Evolutionary conservation across 2,888 invertebrate species (phyloP).

Genomic region (Chrysina gloriosa): DNA sequence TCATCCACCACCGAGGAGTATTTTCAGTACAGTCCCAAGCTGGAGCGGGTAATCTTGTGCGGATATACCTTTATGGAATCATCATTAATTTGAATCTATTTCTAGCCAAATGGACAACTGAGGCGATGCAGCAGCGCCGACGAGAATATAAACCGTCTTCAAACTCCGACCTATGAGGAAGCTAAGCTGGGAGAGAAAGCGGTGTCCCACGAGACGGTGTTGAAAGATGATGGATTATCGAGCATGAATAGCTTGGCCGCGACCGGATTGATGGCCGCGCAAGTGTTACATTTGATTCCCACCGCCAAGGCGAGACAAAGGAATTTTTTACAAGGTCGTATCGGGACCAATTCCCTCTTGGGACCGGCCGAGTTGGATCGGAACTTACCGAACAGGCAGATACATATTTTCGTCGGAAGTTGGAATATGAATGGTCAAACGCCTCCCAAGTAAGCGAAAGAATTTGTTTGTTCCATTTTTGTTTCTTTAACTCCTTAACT

Average conservation of each 20-base stretch:
- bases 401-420: conserved; percentile 90
- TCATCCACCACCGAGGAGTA: conserved; percentile 32
- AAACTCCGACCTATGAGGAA: conserved; percentile 42
- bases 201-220: conserved; percentile 62
- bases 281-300: conserved; percentile 81
- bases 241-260: conserved; percentile 78
- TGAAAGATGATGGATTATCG: conserved; percentile 49
- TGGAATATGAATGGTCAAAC: conserved; percentile 98
- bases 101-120: conserved; percentile 48
- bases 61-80: neutral
- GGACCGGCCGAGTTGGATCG: conserved; percentile 88
- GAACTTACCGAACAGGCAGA: conserved; percentile 85
- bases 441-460: conserved; percentile 80
- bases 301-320: conserved; percentile 85
- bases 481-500: too few relatives aligned
- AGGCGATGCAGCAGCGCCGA: conserved; percentile 61
- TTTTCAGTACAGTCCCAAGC: conserved; percentile 36
- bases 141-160: conserved; percentile 55
- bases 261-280: conserved; percentile 79
- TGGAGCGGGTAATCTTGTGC: conserved; percentile 25
- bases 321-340: conserved; percentile 82
- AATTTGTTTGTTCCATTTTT: neutral
- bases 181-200: conserved; percentile 57
- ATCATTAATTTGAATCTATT: conserved; percentile 10
- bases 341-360: conserved; percentile 83